Evolutionary conservation across 2,888 invertebrate genomes (phyloP), one percentile per base, ranked within the genome.

Genomic region (Volucella bombylans): DNA sequence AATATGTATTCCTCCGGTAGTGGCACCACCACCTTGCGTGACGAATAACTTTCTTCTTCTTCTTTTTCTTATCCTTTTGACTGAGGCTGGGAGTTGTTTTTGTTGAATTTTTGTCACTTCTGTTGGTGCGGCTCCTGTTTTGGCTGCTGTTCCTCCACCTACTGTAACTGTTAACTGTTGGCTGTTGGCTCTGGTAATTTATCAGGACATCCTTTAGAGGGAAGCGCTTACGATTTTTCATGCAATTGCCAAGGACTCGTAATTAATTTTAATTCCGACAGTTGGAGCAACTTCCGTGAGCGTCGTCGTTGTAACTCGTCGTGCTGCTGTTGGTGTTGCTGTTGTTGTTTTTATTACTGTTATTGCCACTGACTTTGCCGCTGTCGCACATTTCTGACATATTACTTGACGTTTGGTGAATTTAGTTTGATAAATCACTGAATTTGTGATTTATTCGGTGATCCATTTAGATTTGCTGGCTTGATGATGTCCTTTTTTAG

Each of bases 181-280:
- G n/a, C n/a, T n/a, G 68, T 65, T 64, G 49, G 52, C 49, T 73
- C 74, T 62, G 50, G 72, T 81, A 77, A 85, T 85, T 85, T 85
- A 85, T 85, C 81, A 85, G 81, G 85, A 85, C 81, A 85, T 85
- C 80, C 71, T 77, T 68, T 77, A 61, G 64, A 45, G 62, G 38
- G 71, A 50, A 72, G 68, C 72, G 65, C 68, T 80, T 57, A 43
- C 31, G 50, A 68, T 85, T 76, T 85, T 77, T 81, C 81, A 81
- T 81, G 80, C 72, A 81, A 55, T 59, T 72, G 55, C 68, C 81
- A 85, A 81, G 68, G 72, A 72, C 45, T 85, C 31, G 85, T 72
- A 81, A 85, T 85, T 85, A 77, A 85, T 85, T 85, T 85, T 67
- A 85, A 57, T 85, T 67, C 81, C 72, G 76, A 68, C 80, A 77